phyloP scores from a whole-genome alignment of 2,888 invertebrate genomes.

The Brachyptera putata region DNA sequence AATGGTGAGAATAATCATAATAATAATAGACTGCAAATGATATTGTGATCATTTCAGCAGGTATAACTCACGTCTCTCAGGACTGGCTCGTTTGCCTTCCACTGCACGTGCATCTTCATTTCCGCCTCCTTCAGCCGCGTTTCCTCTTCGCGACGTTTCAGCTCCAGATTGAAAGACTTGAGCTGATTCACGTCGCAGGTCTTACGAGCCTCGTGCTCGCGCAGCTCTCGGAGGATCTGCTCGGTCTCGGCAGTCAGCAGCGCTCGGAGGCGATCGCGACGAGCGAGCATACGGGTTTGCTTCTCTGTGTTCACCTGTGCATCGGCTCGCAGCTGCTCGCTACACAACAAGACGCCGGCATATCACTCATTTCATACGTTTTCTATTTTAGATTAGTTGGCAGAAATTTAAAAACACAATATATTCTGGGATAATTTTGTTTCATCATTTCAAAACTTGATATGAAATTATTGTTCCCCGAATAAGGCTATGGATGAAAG shows the following conservation, averaged over 20 bases:
- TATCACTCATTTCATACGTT: too few relatives aligned
- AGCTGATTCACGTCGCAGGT: not conserved
- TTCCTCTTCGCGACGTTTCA: constrained; percentile 23
- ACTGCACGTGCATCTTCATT: constrained; percentile 27
- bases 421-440: too few relatives aligned
- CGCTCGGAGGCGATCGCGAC: constrained; percentile 15
- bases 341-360: constrained; percentile 14
- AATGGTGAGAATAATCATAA: too few relatives aligned
- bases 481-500: too few relatives aligned
- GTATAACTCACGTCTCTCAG: constrained; percentile 30
- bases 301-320: constrained; percentile 12
- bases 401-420: too few relatives aligned
- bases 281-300: not conserved
- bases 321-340: constrained; percentile 14
- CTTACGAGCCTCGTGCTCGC: not conserved
- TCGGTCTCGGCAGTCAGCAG: constrained; percentile 17
- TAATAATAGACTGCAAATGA: too few relatives aligned
- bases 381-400: not conserved
- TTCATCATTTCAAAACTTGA: too few relatives aligned
- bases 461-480: too few relatives aligned
- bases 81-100: constrained; percentile 27
- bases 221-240: constrained; percentile 12
- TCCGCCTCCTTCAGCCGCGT: constrained; percentile 27
- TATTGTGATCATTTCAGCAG: too few relatives aligned
- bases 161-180: constrained; percentile 19